Base-by-base conservation (phyloP, 2,888 invertebrate genomes). In the Epinotia nisella region DNA sequence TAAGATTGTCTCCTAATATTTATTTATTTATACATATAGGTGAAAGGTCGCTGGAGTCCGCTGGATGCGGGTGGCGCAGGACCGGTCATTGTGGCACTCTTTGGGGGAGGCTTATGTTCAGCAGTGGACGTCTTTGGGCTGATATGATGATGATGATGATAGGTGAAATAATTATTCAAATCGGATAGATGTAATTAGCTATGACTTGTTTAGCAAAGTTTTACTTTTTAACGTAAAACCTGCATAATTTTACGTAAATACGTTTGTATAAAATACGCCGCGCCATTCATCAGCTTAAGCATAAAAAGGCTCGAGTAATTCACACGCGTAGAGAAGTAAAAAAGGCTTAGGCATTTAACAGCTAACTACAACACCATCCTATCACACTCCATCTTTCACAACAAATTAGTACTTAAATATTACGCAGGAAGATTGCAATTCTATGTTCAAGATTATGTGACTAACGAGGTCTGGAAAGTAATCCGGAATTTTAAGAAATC, bases 321-420 rank as follows among this genome's bases (percentile, higher is more conserved):
- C 51, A 19, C 64, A 67, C 71, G 71, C 67, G 41, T 67, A 61
- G 71, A 71, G 65, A 56, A 62, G 17, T 61, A 29, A 66, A 61
- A 59, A 71, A 67, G 67, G 67, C 71, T 71, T 67, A 67, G 59
- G 59, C 71, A 66, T 66, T 55, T 3, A 19, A 39, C 21, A 10
- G 9, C 39, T 10, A 19, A 39, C 3, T 39, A 17, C 15, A 65
- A n/a, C 39, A 55, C 13, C 39, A 39, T 39, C 21, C 29, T 21
- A 55, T 41, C 55, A 39, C 17, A 53, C 21, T 35, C 17, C 1
- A 2, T 1, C n/a, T 15, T 11, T n/a, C 15, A 39, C 9, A 15
- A 4, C 13, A 55, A 53, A 21, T 65, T 15, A 13, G 0, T 39
- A 39, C 65, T 39, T 55, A 55, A 29, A 29, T 19, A n/a, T 15